A percentile compares a stretch with the other conserved stretches of the same genome.
These are phyloP conservation scores for Polyommatus iphigenia DNA, from an alignment of 2,888 invertebrate species.

Conservation along the genomic window DNA sequence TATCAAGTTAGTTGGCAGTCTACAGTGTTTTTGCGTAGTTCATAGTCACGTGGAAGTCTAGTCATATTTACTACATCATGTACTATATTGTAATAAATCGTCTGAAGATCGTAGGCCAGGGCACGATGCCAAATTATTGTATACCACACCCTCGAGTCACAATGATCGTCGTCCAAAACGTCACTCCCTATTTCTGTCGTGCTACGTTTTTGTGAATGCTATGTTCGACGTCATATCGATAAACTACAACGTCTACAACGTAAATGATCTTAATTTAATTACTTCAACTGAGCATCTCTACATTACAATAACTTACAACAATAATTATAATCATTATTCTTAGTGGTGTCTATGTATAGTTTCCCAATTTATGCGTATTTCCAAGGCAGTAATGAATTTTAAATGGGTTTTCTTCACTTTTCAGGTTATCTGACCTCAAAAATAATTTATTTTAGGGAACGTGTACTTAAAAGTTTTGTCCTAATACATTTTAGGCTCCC, in stretches of 20 bases:
- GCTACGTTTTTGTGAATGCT: conserved; percentile 17
- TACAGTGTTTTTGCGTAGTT: background rate
- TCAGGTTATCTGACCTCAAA: background rate
- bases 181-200: conserved; percentile 33
- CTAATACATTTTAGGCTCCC: background rate
- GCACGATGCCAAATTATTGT: conserved; percentile 39
- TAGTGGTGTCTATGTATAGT: too few species aligned
- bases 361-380: too few species aligned
- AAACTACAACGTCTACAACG: background rate
- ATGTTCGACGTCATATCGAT: conserved; percentile 13
- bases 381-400: background rate
- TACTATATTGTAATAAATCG: background rate
- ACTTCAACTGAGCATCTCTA: background rate
- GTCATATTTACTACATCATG: background rate
- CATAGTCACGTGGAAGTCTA: background rate
- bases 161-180: conserved; percentile 37
- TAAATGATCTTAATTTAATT: background rate
- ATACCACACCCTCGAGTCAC: conserved; percentile 36
- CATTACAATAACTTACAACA: background rate
- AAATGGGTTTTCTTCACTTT: background rate
- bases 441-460: background rate
- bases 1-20: background rate
- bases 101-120: conserved; percentile 25
- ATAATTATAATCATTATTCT: too few species aligned
- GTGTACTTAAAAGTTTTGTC: background rate